These are phyloP conservation scores for Aurelia coerulea DNA, from an alignment of 30 jellyfish, hydroid and myxozoan genomes.

Conservation along the genomic window DNA sequence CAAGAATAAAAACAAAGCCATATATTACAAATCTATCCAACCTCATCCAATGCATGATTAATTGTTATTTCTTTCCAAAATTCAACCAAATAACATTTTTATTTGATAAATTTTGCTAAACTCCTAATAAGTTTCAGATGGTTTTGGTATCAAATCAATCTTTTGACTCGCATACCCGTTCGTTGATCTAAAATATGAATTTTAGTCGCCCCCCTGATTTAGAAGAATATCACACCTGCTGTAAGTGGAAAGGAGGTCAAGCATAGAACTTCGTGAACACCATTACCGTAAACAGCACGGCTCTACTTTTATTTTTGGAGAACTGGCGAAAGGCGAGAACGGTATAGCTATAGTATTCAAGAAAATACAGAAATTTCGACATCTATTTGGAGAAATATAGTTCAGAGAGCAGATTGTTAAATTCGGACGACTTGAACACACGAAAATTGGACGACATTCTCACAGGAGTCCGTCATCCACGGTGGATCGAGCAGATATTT, in stretches of 20 bases:
- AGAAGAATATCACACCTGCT: slow-evolving; percentile 55
- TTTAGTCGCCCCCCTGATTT: slow-evolving; percentile 44
- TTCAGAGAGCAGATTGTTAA: too few relatives aligned
- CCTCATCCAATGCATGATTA: neutral
- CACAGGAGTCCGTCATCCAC: too few relatives aligned
- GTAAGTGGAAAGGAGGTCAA: slow-evolving; percentile 47
- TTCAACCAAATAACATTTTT: neutral
- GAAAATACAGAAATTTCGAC: neutral
- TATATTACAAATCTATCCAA: neutral
- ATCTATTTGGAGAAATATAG: too few relatives aligned
- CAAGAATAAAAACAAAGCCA: slow-evolving; percentile 1
- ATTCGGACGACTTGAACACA: too few relatives aligned
- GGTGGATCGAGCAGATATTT: too few relatives aligned
- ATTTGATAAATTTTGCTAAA: neutral
- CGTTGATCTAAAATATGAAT: slow-evolving; percentile 17
- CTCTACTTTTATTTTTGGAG: too few relatives aligned
- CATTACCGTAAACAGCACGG: too few relatives aligned
- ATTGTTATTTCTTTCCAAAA: too few relatives aligned
- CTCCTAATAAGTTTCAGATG: neutral
- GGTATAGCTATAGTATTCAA: too few relatives aligned
- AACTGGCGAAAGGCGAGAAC: too few relatives aligned
- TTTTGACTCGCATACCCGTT: slow-evolving; percentile 8
- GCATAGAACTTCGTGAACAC: slow-evolving; percentile 32
- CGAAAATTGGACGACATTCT: too few relatives aligned
- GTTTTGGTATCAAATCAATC: neutral